Evolutionary conservation across 1,140 invertebrate species (phyloP), one percentile per base, ranked within the genome.

Genomic region (Mactra quadrangularis): DNA sequence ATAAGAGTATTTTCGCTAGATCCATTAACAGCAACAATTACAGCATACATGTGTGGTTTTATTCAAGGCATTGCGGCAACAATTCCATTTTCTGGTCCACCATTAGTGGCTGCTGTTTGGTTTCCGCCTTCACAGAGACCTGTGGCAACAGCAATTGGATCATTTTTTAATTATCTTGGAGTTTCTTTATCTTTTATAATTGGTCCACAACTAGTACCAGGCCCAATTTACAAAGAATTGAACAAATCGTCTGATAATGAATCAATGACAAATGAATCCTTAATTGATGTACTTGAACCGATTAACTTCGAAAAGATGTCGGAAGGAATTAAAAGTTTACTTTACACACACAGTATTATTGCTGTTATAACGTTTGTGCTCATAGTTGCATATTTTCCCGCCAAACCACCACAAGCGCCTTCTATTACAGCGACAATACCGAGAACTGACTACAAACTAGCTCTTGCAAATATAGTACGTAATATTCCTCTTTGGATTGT

Each of bases 11-110:
- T 87, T 25, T 76, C 83, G 6, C 25, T 76, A 7, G 70, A 87
- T 19, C 47, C 52, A 17, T 7, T 19, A 3, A 60, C 74, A 15
- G 59, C 74, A 1, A 85, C 71, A 45, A 53, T 72, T 47, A 70
- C 59, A n/a, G 19, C 70, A 13, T 79, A 79, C 38, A 35, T 64
- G 35, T 79, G 76, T 33, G 60, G 38, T 55, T 68, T 93, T 17
- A 19, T 92, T 19, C 87, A 90, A 68, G 93, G 93, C 2, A 75
- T 92, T 31, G 87, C 89, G 27, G 90, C 89, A 2, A 86, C 88
- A 1, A 79, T 92, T 2, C 83, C 90, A 15, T 87, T 88, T 62
- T 84, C 89, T 19, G 90, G 88, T 0, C 89, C 91, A 1, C 82
- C 92, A 3, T 66, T 92, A 7, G 64, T 91, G 7, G 89, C 90